Evolutionary conservation across 2,797 vertebrate species (phyloP).

Genomic region (Gobionotothen gibberifrons): DNA sequence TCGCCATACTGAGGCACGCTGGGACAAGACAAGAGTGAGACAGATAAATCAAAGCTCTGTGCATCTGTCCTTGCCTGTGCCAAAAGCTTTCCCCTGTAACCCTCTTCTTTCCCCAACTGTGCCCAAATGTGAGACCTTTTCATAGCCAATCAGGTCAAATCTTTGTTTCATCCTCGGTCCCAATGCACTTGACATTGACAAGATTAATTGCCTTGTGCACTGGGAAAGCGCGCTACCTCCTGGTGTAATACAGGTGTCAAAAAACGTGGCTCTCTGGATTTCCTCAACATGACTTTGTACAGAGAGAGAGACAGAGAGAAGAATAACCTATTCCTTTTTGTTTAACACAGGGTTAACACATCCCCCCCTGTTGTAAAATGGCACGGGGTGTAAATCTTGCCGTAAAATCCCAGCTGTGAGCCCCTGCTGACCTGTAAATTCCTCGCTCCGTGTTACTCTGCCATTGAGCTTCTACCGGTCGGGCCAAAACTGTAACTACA

Average conservation of each 20-base stretch:
- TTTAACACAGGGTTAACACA: conserved; percentile 74
- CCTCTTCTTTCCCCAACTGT: conserved; percentile 69
- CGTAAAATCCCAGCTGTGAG: conserved; percentile 84
- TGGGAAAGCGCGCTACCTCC: conserved; percentile 79
- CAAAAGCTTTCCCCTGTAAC: conserved; percentile 74
- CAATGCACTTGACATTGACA: conserved; percentile 84
- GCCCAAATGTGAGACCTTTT: conserved; percentile 80
- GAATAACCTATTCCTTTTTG: conserved; percentile 55
- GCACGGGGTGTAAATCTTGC: conserved; percentile 80
- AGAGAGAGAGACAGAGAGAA: conserved; percentile 24
- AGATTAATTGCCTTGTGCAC: conserved; percentile 84
- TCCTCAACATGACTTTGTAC: conserved; percentile 55
- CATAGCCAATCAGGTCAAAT: conserved; percentile 83
- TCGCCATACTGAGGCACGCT: conserved; percentile 64
- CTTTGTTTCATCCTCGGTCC: conserved; percentile 82
- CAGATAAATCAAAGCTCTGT: conserved; percentile 85
- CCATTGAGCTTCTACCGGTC: conserved; percentile 59
- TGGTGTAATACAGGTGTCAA: conserved; percentile 81
- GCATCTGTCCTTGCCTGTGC: conserved; percentile 81
- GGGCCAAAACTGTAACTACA: conserved; percentile 71
- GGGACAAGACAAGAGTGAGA: conserved; percentile 78
- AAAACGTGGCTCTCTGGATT: conserved; percentile 66
- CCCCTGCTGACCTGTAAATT: conserved; percentile 81
- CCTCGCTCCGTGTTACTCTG: conserved; percentile 64
- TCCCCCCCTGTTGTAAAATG: conserved; percentile 74